Evolutionary conservation across 2,797 vertebrate species (phyloP), one percentile per base, ranked within the genome.

Genomic region (Scomberomorus guttatus): DNA sequence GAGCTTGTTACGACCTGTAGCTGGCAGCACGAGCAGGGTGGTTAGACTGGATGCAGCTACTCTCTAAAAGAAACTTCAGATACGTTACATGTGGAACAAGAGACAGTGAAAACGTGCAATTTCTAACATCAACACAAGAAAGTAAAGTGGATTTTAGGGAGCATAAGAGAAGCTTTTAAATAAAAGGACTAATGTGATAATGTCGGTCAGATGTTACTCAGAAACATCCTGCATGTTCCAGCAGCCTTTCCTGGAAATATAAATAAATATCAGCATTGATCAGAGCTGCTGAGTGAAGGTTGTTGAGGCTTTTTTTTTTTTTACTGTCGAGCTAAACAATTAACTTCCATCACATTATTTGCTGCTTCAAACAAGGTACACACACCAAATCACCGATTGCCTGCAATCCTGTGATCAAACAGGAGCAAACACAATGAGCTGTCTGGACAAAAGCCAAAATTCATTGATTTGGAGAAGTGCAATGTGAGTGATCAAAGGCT

Each of bases 401-500:
- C 42, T 82, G 12, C 76, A 58, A 52, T 42, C 50, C 72, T 44
- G 48, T 22, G 76, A 87, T 90, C 82, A 84, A 82, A 80, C 72
- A 42, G 52, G 8, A 72, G 51, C 42, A 52, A 79, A 80, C 77
- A 80, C 77, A 80, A 77, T 46, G 64, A 72, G 66, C 74, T 67
- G 55, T 52, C 44, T 76, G 79, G 51, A 77, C 48, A 64, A 61
- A 75, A 74, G 51, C 59, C 77, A 24, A 6, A 61, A 56, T 20
- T 72, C 75, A 72, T 42, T 56, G 77, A 64, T 76, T 80, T 60
- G 52, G 48, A 63, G 78, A 66, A 59, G 73, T 61, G 78, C 17
- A 12, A 29, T 13, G 69, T 67, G 52, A n/a, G n/a, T 54, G 77
- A 88, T 90, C 81, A 88, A 85, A 91, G 82, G 61, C 60, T 59